Percentiles rank a stretch among this genome's conserved stretches.
phyloP scores from a whole-genome alignment of 1,140 invertebrate genomes.

The Piezodorus guildinii region DNA sequence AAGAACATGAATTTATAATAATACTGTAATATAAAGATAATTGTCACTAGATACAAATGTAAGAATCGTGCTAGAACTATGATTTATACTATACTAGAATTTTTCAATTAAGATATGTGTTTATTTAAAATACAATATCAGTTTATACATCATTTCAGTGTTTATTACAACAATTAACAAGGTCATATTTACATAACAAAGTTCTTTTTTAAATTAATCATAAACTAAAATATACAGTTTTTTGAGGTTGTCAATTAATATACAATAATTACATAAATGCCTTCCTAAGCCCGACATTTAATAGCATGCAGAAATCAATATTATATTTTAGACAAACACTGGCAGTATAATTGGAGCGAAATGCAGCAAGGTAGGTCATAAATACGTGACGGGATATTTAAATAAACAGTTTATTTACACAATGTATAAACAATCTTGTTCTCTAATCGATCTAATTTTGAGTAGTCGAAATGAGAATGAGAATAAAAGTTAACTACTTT shows the following conservation, averaged over 20 bases:
- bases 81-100: no score
- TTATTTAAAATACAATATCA: conserved; percentile 19
- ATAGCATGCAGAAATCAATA: conserved; percentile 6
- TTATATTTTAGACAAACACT: conserved; percentile 14
- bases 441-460: no score
- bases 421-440: no score
- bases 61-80: no score
- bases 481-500: no score
- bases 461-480: no score
- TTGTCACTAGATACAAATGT: no score
- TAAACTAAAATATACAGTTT: conserved; percentile 11
- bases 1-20: no score
- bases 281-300: not conserved
- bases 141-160: not conserved
- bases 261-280: conserved; percentile 14
- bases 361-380: not conserved
- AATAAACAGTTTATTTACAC: no score
- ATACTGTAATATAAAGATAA: no score
- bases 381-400: no score
- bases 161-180: conserved; percentile 17
- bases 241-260: not conserved
- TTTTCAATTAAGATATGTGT: not conserved
- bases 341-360: not conserved
- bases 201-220: not conserved
- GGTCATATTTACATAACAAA: conserved; percentile 8